phyloP scores from a whole-genome alignment of 2,888 invertebrate species.

The Penaeus monodon region DNA sequence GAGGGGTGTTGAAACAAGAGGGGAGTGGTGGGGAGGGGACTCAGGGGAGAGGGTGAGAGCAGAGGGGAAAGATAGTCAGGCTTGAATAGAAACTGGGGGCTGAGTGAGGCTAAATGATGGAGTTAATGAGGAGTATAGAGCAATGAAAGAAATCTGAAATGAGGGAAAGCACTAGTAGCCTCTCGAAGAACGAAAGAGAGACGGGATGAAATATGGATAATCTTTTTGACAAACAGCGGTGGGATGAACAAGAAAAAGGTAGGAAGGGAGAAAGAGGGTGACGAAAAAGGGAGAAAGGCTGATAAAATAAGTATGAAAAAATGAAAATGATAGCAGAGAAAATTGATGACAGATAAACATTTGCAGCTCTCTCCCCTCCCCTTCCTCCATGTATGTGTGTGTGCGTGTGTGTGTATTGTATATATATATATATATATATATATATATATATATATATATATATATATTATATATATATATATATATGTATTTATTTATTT shows the following conservation, averaged over 20 bases:
- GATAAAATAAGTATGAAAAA: neutral
- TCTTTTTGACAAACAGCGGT: neutral
- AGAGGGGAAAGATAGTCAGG: neutral
- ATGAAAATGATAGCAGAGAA: neutral
- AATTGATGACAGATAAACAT: no score
- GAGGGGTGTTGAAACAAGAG: no score
- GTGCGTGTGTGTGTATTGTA: no score
- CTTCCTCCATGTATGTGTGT: neutral
- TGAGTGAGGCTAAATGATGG: neutral
- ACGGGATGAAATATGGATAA: no score
- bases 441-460: no score
- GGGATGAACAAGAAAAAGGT: neutral
- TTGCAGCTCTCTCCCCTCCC: no score
- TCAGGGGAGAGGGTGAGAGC: neutral
- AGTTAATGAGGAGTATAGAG: neutral
- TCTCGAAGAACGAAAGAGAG: no score
- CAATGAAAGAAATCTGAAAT: neutral
- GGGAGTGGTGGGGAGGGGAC: neutral
- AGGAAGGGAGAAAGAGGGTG: neutral
- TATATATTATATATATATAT: no score
- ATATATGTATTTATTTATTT: no score
- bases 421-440: no score
- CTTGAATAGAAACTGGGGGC: neutral
- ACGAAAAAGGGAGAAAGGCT: neutral
- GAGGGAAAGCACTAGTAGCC: no score